These are phyloP conservation scores for Slavum lentiscoides DNA, from an alignment of 2,888 invertebrate species.

Conservation along the genomic window DNA sequence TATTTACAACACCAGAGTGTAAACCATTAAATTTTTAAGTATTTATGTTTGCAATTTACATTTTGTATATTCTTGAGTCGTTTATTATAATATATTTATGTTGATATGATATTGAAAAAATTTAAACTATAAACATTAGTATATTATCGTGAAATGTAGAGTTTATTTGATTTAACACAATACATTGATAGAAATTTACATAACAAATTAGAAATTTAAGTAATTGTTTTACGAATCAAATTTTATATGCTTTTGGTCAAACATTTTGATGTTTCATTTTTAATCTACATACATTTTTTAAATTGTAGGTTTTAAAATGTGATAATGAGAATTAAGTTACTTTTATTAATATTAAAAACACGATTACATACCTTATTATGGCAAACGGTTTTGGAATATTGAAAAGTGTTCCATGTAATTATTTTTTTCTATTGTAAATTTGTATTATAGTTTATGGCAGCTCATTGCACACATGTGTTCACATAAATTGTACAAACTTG, in stretches of 20 bases:
- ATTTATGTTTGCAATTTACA: background rate
- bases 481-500: slow-evolving; percentile 47
- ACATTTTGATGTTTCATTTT: slow-evolving; percentile 6
- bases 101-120: background rate
- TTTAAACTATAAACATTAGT: background rate
- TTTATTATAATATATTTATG: slow-evolving; percentile 15
- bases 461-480: slow-evolving; percentile 50
- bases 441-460: slow-evolving; percentile 49
- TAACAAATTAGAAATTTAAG: background rate
- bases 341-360: background rate
- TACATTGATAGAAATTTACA: background rate
- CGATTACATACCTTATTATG: slow-evolving; percentile 7
- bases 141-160: background rate
- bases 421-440: slow-evolving; percentile 12
- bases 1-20: too few species aligned
- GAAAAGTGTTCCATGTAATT: background rate
- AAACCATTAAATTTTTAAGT: background rate
- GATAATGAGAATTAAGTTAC: background rate
- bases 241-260: background rate
- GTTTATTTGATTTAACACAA: background rate
- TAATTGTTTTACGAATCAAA: background rate
- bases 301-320: slow-evolving; percentile 2
- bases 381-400: slow-evolving; percentile 37
- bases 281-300: slow-evolving; percentile 31
- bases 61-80: background rate